Percentiles rank a stretch among this genome's conserved stretches.
phyloP scores from a whole-genome alignment of 2,797 vertebrate species.

The Sphaeramia orbicularis region DNA sequence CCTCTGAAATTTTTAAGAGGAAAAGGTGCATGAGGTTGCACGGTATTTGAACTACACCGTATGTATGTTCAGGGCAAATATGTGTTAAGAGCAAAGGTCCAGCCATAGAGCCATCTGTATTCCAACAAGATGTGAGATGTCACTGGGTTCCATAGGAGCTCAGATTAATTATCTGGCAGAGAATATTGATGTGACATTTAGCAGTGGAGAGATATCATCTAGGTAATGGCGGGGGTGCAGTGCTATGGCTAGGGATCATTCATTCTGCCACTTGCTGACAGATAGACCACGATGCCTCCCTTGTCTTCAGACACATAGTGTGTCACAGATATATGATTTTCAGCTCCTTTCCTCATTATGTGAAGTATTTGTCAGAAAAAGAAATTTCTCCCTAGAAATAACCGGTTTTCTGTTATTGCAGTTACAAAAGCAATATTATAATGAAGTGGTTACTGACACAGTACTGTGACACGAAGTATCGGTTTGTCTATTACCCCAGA shows the following conservation, averaged over 20 bases:
- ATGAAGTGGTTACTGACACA: too few relatives aligned
- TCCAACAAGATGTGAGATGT: slow-evolving; percentile 67
- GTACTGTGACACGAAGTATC: too few relatives aligned
- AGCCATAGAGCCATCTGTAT: slow-evolving; percentile 63
- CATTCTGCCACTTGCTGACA: slow-evolving; percentile 62
- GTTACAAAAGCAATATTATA: neutral
- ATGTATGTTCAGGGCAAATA: slow-evolving; percentile 31
- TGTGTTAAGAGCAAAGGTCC: slow-evolving; percentile 49
- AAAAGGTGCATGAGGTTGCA: slow-evolving; percentile 35
- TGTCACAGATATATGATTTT: slow-evolving; percentile 43
- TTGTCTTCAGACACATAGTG: slow-evolving; percentile 36
- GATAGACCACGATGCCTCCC: slow-evolving; percentile 33
- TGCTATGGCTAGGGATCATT: slow-evolving; percentile 62
- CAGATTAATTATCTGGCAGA: slow-evolving; percentile 74
- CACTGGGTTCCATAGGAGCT: slow-evolving; percentile 54
- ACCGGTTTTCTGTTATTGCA: neutral
- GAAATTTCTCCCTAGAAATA: neutral
- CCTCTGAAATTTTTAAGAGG: slow-evolving; percentile 30
- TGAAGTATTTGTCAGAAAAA: slow-evolving; percentile 13
- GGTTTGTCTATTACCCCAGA: too few relatives aligned
- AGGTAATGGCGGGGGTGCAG: slow-evolving; percentile 67
- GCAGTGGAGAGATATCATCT: slow-evolving; percentile 73
- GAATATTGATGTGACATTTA: slow-evolving; percentile 85
- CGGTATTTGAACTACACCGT: slow-evolving; percentile 34
- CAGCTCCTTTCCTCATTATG: slow-evolving; percentile 13